Evolutionary conservation across 2,888 invertebrate species (phyloP).

Genomic region (Nemurella pictetii): DNA sequence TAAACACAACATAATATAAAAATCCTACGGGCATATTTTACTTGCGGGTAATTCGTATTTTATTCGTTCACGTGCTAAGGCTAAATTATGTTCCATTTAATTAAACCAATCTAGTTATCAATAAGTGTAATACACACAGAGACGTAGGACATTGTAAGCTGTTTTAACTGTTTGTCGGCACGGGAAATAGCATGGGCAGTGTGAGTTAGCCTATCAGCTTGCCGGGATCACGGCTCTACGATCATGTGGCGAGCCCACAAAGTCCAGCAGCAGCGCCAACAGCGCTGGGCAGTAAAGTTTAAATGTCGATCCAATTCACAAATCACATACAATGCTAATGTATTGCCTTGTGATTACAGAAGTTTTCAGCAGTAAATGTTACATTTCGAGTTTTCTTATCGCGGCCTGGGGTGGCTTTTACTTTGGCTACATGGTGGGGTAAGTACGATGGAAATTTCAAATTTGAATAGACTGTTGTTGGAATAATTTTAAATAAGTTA

Average conservation of each 20-base stretch:
- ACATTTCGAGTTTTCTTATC: background rate
- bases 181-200: slow-evolving; percentile 14
- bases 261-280: too few species aligned
- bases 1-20: background rate
- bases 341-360: background rate
- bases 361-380: background rate
- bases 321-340: background rate
- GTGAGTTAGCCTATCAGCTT: background rate
- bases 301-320: background rate
- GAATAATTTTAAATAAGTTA: background rate
- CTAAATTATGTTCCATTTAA: background rate
- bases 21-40: background rate
- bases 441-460: background rate
- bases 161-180: slow-evolving; percentile 3
- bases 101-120: background rate
- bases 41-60: background rate
- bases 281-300: background rate
- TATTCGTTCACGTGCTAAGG: background rate
- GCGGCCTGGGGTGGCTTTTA: background rate
- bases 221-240: too few species aligned
- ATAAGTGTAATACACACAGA: background rate
- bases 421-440: background rate
- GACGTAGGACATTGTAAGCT: background rate
- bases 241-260: too few species aligned
- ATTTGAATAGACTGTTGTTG: background rate